A percentile compares a stretch with the other conserved stretches of the same genome.
Evolutionary conservation across 1,140 invertebrate species (phyloP).

Genomic region (Vanessa tameamea): DNA sequence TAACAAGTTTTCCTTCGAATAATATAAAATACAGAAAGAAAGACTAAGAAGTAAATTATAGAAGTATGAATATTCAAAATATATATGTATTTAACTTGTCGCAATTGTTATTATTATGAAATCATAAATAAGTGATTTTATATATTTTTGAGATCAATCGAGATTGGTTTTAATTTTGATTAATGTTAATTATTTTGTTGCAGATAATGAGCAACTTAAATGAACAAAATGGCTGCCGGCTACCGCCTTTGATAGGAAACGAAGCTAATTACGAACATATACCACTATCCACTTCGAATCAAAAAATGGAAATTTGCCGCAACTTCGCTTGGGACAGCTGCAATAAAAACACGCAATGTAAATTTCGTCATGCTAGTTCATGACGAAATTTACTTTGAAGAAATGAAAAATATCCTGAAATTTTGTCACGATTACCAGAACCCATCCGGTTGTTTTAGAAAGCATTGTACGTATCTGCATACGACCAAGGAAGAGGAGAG

Average conservation of each 20-base stretch:
- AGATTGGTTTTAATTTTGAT: not conserved
- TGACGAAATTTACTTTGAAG: too few species aligned
- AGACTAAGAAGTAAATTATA: too few species aligned
- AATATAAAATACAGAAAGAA: too few species aligned
- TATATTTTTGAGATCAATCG: too few species aligned
- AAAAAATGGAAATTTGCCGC: constrained; percentile 52
- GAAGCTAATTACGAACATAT: constrained; percentile 27
- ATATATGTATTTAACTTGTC: too few species aligned
- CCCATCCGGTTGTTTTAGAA: constrained; percentile 49
- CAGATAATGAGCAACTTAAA: constrained; percentile 49
- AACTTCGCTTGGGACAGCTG: constrained; percentile 62
- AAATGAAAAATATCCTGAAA: constrained; percentile 59
- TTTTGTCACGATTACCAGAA: constrained; percentile 71
- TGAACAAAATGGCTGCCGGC: constrained; percentile 53
- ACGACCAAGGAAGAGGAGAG: constrained; percentile 57
- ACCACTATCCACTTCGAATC: not conserved
- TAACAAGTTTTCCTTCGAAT: too few species aligned
- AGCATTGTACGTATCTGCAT: constrained; percentile 62
- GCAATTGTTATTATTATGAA: too few species aligned
- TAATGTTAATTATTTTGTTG: not conserved
- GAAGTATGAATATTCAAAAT: too few species aligned
- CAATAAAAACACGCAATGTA: constrained; percentile 54
- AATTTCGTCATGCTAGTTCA: constrained; percentile 56
- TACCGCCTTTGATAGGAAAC: constrained; percentile 32
- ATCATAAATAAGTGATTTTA: too few species aligned